Evolutionary conservation across 2,797 vertebrate genomes (phyloP).

Genomic region (Brachyalestes nurse): DNA sequence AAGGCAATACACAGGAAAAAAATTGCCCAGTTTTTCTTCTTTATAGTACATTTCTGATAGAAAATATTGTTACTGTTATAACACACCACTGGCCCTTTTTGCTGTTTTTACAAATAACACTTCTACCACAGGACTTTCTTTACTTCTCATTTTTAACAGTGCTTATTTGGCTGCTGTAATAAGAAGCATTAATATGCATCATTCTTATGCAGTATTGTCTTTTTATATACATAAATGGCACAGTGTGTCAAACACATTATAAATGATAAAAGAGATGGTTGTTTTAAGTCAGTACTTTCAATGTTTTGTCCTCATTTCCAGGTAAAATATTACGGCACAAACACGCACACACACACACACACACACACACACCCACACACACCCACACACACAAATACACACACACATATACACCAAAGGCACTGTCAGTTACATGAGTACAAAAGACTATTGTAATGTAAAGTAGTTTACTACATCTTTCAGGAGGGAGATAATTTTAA

Average conservation of each 20-base stretch:
- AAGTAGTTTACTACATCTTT: slow-evolving; percentile 11
- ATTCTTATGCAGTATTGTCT: background rate
- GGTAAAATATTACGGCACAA: background rate
- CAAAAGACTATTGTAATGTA: slow-evolving; percentile 13
- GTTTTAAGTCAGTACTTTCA: background rate
- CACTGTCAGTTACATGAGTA: background rate
- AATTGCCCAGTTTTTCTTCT: background rate
- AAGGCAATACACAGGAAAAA: background rate
- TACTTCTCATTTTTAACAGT: slow-evolving; percentile 5
- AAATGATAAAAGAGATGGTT: background rate
- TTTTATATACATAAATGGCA: slow-evolving; percentile 17
- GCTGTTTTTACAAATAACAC: background rate
- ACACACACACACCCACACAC: background rate
- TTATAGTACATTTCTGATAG: background rate
- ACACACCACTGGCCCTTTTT: background rate
- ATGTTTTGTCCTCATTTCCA: slow-evolving; percentile 18
- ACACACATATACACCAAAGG: background rate
- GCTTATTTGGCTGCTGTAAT: background rate
- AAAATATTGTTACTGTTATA: background rate
- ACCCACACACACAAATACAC: slow-evolving; percentile 15
- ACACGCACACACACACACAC: slow-evolving; percentile 3
- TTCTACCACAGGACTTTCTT: background rate
- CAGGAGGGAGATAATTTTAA: slow-evolving; percentile 20
- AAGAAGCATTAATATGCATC: slow-evolving; percentile 20
- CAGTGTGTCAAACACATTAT: background rate